These are phyloP conservation scores for Pristionchus maxplancki DNA, from an alignment of 2,888 invertebrate species.

Conservation along the genomic window DNA sequence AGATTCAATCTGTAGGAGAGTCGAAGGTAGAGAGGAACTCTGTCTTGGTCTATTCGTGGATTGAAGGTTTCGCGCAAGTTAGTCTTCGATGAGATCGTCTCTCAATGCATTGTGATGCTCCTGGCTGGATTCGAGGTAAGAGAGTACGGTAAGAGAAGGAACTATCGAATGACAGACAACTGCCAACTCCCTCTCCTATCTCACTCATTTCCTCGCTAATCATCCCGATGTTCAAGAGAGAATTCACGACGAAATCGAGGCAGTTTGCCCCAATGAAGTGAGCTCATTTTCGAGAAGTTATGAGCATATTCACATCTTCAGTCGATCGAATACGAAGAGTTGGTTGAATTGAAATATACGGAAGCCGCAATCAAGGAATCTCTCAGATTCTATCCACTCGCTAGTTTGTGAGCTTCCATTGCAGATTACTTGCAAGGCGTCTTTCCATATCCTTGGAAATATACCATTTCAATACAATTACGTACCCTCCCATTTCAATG, in stretches of 20 bases:
- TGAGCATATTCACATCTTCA: neutral
- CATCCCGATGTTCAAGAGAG: conserved; percentile 62
- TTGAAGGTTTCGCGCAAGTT: conserved; percentile 56
- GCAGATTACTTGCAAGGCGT: too few species aligned
- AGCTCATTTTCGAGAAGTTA: neutral
- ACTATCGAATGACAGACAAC: conserved; percentile 60
- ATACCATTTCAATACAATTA: too few species aligned
- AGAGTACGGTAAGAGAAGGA: conserved; percentile 79
- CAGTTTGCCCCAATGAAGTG: conserved; percentile 56
- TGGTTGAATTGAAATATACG: conserved; percentile 64
- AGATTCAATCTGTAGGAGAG: conserved; percentile 1
- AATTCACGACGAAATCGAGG: conserved; percentile 55
- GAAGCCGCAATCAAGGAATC: conserved; percentile 72
- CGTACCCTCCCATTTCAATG: too few species aligned
- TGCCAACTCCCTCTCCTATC: conserved; percentile 35
- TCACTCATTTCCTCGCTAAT: conserved; percentile 56
- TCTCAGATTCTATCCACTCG: conserved; percentile 70
- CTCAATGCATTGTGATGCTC: conserved; percentile 69
- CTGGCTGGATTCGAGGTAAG: conserved; percentile 80
- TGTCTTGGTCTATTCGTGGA: neutral
- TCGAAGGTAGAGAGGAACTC: neutral
- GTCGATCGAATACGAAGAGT: conserved; percentile 65
- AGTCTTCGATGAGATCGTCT: conserved; percentile 66
- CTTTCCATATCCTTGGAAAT: too few species aligned
- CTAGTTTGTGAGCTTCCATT: conserved; percentile 60